Evolutionary conservation across 2,797 vertebrate species (phyloP).

Genomic region (Cyclura pinguis): DNA sequence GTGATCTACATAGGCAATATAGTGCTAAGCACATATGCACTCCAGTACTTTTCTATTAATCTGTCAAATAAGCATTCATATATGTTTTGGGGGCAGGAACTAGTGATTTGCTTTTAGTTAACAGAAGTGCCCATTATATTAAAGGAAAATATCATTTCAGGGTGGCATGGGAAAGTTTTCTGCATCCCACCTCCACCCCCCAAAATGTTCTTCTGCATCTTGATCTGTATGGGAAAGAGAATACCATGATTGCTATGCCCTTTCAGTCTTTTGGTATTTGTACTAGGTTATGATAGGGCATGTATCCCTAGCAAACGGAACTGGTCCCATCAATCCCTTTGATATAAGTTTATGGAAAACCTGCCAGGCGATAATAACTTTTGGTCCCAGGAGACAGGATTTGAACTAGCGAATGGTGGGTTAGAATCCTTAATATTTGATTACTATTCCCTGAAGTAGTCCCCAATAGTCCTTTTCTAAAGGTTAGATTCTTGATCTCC

Average conservation of each 20-base stretch:
- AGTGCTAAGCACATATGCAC: constrained; percentile 24
- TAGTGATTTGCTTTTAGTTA: constrained; percentile 44
- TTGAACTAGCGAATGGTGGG: constrained; percentile 63
- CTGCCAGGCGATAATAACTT: constrained; percentile 72
- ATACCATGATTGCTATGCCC: constrained; percentile 44
- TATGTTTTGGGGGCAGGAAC: constrained; percentile 18
- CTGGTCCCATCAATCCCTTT: constrained; percentile 61
- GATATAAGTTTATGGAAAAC: constrained; percentile 73
- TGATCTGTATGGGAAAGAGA: constrained; percentile 28
- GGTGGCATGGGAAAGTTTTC: not conserved
- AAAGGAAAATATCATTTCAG: not conserved
- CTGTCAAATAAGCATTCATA: constrained; percentile 25
- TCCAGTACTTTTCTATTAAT: not conserved
- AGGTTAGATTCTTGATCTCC: constrained; percentile 71
- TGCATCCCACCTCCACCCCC: not conserved
- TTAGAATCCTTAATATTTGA: constrained; percentile 66
- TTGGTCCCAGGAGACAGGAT: constrained; percentile 63
- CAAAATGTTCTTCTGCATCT: not conserved
- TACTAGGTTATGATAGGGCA: constrained; percentile 52
- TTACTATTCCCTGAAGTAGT: constrained; percentile 71
- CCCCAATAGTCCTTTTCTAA: constrained; percentile 69
- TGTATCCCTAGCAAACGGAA: constrained; percentile 55
- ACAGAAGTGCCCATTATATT: not conserved
- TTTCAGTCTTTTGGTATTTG: constrained; percentile 51
- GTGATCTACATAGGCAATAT: constrained; percentile 27